phyloP scores from a whole-genome alignment of 2,113 vertebrate species.

The Machaerirhynchus nigripectus region DNA sequence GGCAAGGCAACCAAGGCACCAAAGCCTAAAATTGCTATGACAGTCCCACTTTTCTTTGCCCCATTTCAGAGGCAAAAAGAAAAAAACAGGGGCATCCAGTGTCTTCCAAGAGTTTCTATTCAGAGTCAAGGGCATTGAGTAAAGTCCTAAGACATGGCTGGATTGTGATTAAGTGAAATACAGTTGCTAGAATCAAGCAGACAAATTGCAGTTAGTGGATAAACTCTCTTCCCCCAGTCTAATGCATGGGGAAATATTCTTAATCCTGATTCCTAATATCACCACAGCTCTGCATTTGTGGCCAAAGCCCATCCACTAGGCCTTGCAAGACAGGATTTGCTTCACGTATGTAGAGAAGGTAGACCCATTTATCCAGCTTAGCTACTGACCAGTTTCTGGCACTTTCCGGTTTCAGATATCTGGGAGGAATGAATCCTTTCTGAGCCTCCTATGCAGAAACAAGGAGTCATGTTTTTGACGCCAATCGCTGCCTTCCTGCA shows the following conservation, averaged over 20 bases:
- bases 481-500: not conserved
- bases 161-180: not conserved
- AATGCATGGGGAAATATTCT: not conserved
- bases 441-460: not conserved
- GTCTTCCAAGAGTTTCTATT: not conserved
- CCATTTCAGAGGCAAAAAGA: not conserved
- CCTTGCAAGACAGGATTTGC: not conserved
- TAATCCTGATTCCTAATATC: not conserved
- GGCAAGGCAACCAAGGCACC: not conserved
- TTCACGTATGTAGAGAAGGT: not conserved
- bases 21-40: not conserved
- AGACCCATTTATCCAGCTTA: not conserved
- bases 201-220: not conserved
- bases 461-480: not conserved
- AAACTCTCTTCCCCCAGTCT: not conserved
- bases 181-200: not conserved
- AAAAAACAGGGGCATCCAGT: not conserved
- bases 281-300: not conserved
- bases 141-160: not conserved
- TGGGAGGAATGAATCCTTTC: not conserved
- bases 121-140: not conserved
- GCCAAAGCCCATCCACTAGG: not conserved
- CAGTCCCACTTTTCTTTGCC: not conserved
- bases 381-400: not conserved
- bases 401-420: not conserved